Evolutionary conservation across 2,888 invertebrate species (phyloP).

Genomic region (Diarsia mendica): DNA sequence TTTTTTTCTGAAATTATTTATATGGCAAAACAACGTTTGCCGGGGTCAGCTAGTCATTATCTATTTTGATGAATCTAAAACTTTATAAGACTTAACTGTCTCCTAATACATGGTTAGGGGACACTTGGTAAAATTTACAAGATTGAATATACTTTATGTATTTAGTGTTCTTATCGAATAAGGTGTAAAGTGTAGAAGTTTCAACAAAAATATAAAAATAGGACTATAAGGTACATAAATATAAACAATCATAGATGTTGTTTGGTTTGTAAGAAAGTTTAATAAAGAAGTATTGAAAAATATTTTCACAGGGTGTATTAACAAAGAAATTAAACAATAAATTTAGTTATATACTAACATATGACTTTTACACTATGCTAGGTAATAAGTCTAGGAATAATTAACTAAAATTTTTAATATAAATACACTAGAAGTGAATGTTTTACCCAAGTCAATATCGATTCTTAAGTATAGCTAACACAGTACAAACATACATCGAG

Average conservation of each 20-base stretch:
- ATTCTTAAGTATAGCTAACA: slow-evolving; percentile 83
- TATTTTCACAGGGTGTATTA: slow-evolving; percentile 89
- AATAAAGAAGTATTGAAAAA: slow-evolving; percentile 90
- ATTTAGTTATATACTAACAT: slow-evolving; percentile 90
- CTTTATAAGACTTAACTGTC: background rate
- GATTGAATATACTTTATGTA: background rate
- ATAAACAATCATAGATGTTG: slow-evolving; percentile 57
- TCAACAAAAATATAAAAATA: slow-evolving; percentile 38
- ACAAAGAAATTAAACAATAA: slow-evolving; percentile 89
- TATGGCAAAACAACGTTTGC: too few relatives aligned
- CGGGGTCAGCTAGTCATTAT: too few relatives aligned
- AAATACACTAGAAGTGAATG: slow-evolving; percentile 89
- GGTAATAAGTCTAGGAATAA: slow-evolving; percentile 88
- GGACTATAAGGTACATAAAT: slow-evolving; percentile 55
- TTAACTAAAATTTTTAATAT: slow-evolving; percentile 90
- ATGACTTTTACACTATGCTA: slow-evolving; percentile 88
- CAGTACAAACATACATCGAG: slow-evolving; percentile 81
- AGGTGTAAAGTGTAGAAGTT: slow-evolving; percentile 26
- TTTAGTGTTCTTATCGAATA: slow-evolving; percentile 9
- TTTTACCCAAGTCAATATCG: slow-evolving; percentile 81
- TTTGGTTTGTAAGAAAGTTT: slow-evolving; percentile 89
- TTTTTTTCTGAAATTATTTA: too few relatives aligned
- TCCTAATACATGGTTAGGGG: background rate
- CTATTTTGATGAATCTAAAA: slow-evolving; percentile 3
- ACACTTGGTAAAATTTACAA: background rate